Evolutionary conservation across 2,888 invertebrate genomes (phyloP).

Genomic region (Nemotelus pantherinus): DNA sequence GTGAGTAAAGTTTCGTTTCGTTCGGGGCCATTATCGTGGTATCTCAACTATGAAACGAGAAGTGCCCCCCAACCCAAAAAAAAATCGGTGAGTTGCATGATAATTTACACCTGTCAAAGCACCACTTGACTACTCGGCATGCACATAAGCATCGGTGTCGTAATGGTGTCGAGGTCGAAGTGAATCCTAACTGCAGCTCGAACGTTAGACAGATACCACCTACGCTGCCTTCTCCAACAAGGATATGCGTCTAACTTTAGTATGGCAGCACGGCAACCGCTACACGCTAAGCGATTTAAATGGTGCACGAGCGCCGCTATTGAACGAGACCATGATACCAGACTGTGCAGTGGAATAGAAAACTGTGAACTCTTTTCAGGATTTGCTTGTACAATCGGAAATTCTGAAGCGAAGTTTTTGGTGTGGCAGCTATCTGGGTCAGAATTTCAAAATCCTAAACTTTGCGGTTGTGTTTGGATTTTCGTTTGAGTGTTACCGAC

Average conservation of each 20-base stretch:
- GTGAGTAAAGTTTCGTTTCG: slow-evolving; percentile 7
- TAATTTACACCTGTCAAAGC: slow-evolving; percentile 44
- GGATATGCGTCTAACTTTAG: slow-evolving; percentile 19
- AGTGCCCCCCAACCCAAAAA: not conserved
- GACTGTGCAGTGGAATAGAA: slow-evolving; percentile 34
- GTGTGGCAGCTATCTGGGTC: slow-evolving; percentile 20
- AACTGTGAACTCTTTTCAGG: slow-evolving; percentile 36
- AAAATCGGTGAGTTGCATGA: slow-evolving; percentile 41
- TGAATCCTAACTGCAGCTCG: slow-evolving; percentile 1
- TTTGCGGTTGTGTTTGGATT: not conserved
- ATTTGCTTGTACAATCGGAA: not conserved
- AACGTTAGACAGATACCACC: not conserved
- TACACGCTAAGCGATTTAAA: slow-evolving; percentile 35
- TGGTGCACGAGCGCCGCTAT: slow-evolving; percentile 6
- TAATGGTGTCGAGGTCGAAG: slow-evolving; percentile 28
- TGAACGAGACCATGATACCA: slow-evolving; percentile 23
- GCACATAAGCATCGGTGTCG: slow-evolving; percentile 34
- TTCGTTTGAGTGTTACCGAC: not conserved
- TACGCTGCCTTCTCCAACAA: not conserved
- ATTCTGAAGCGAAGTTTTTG: slow-evolving; percentile 25
- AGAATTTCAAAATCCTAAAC: not conserved
- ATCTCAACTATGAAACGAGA: slow-evolving; percentile 43
- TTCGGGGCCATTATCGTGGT: slow-evolving; percentile 41
- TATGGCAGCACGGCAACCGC: not conserved
- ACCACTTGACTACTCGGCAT: slow-evolving; percentile 43